phyloP scores from a whole-genome alignment of 1,140 invertebrate genomes.

The Homarus americanus region DNA sequence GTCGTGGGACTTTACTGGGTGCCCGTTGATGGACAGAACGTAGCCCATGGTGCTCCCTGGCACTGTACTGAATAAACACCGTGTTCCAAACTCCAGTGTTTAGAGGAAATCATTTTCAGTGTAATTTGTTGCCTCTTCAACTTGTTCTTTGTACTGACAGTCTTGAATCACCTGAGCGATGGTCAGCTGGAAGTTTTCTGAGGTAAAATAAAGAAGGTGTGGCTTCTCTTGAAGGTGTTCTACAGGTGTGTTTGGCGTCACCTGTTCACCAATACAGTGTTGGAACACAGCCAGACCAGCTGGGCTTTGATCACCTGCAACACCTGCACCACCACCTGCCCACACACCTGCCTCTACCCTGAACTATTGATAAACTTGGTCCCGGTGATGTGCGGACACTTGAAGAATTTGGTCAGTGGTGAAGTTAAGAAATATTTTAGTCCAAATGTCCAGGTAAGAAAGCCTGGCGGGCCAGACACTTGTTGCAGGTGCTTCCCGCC shows the following conservation, averaged over 20 bases:
- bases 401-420: neutral
- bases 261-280: neutral
- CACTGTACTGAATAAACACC: neutral
- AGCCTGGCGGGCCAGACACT: neutral
- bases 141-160: neutral
- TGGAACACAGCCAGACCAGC: neutral
- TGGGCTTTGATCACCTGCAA: neutral
- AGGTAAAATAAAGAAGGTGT: neutral
- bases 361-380: neutral
- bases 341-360: neutral
- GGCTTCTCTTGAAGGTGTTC: neutral
- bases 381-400: neutral
- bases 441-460: neutral
- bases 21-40: neutral
- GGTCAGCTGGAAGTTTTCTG: neutral
- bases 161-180: neutral
- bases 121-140: neutral
- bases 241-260: neutral
- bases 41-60: neutral
- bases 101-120: neutral
- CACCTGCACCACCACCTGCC: neutral
- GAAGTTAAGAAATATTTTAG: neutral
- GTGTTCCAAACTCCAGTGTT: neutral
- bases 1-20: neutral
- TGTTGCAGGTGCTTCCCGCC: neutral